Conservation (phyloP, 2,797 vertebrate species). For the Squalus acanthias region DNA sequence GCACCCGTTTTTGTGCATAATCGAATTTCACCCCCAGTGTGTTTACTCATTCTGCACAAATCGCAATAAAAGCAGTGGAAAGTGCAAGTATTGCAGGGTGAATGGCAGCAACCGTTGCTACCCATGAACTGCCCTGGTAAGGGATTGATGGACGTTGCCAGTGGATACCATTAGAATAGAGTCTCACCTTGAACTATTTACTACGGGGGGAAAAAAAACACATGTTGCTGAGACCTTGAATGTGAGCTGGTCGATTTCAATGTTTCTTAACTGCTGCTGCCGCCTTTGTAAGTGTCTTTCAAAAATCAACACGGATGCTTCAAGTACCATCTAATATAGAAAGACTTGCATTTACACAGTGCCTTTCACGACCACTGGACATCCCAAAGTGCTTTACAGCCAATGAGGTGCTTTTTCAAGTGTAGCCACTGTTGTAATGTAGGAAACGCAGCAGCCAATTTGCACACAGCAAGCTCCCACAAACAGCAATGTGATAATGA, state of each 20-base stretch:
- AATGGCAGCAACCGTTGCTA: background rate
- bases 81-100: background rate
- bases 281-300: background rate
- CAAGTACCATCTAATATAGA: background rate
- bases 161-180: background rate
- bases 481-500: too few relatives aligned
- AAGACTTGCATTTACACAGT: too few relatives aligned
- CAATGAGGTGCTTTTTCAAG: too few relatives aligned
- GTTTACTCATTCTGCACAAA: background rate
- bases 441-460: too few relatives aligned
- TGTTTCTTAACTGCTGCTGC: background rate
- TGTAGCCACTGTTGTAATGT: too few relatives aligned
- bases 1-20: too few relatives aligned
- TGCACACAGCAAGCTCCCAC: too few relatives aligned
- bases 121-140: background rate
- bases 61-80: background rate
- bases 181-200: background rate
- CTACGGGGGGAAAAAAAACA: background rate
- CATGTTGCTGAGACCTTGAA: background rate
- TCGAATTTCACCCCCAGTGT: too few relatives aligned
- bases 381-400: too few relatives aligned
- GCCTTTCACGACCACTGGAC: too few relatives aligned
- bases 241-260: background rate
- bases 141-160: background rate
- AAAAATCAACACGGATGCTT: background rate